Evolutionary conservation across 2,113 vertebrate species (phyloP).

Genomic region (Anseranas semipalmata): DNA sequence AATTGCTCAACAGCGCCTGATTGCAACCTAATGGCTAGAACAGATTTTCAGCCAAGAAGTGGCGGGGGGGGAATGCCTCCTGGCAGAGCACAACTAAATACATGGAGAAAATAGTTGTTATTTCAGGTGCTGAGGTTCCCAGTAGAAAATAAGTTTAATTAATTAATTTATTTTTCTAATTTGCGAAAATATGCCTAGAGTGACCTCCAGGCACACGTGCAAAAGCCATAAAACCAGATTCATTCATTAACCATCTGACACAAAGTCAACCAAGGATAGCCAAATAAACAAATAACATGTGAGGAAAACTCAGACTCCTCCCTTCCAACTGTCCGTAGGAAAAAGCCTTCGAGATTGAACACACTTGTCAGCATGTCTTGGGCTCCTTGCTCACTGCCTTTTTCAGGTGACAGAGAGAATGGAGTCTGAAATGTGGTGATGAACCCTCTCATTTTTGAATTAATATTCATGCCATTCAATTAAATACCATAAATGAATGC

Average conservation of each 20-base stretch:
- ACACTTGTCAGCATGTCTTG: background rate
- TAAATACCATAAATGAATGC: background rate
- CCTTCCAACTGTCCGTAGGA: background rate
- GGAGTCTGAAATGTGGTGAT: background rate
- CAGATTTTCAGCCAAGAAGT: background rate
- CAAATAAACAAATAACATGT: slow-evolving; percentile 16
- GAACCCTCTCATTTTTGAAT: background rate
- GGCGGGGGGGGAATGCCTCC: background rate
- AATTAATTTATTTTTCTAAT: slow-evolving; percentile 76
- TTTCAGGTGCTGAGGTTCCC: slow-evolving; percentile 68
- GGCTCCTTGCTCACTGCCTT: background rate
- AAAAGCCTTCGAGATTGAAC: background rate
- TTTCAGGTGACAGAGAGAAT: background rate
- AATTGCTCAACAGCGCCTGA: background rate
- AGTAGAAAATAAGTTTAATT: slow-evolving; percentile 68
- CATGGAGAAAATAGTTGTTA: slow-evolving; percentile 61
- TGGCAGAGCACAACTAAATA: slow-evolving; percentile 3
- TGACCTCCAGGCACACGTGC: slow-evolving; percentile 57
- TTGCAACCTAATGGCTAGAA: background rate
- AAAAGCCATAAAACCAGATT: slow-evolving; percentile 64
- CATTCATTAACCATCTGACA: slow-evolving; percentile 50
- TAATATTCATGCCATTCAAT: background rate
- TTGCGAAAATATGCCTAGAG: slow-evolving; percentile 56
- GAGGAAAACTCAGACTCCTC: slow-evolving; percentile 9
- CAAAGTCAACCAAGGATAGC: slow-evolving; percentile 5